phyloP scores from a whole-genome alignment of 2,888 invertebrate species.

The Perdita meconis region DNA sequence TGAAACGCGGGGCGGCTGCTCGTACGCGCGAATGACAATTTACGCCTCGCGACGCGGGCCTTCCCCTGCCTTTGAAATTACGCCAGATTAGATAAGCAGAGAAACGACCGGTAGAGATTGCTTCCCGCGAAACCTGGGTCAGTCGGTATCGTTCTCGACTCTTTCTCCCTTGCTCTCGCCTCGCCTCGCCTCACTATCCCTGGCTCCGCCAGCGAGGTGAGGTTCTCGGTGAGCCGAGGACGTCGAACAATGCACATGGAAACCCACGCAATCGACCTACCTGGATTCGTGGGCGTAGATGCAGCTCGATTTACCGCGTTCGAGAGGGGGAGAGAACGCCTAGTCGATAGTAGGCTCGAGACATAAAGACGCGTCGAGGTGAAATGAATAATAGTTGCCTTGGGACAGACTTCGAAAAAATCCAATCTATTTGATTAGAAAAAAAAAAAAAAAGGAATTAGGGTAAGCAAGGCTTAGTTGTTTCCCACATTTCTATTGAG shows the following conservation, averaged over 20 bases:
- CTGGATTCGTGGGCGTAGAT: conserved; percentile 22
- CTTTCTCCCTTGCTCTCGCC: background rate
- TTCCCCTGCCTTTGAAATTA: background rate
- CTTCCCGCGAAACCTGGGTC: conserved; percentile 50
- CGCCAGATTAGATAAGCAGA: background rate
- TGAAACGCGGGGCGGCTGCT: background rate
- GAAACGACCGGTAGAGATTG: background rate
- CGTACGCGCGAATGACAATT: conserved; percentile 14
- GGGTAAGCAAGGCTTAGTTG: too few relatives aligned
- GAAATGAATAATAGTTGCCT: background rate
- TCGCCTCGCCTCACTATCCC: background rate
- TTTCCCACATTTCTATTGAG: too few relatives aligned
- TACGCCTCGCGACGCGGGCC: background rate
- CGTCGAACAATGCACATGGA: conserved; percentile 31
- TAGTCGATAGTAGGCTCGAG: background rate
- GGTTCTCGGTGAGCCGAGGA: conserved; percentile 20
- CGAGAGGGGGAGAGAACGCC: background rate
- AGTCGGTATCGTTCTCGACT: conserved; percentile 24
- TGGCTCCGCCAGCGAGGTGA: too few relatives aligned
- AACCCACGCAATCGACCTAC: conserved; percentile 31
- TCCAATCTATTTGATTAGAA: too few relatives aligned
- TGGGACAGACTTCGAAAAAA: too few relatives aligned
- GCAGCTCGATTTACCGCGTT: background rate
- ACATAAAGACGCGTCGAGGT: background rate
- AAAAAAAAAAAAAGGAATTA: too few relatives aligned